Evolutionary conservation across 2,888 invertebrate genomes (phyloP).

Genomic region (Notocelia uddmanniana): DNA sequence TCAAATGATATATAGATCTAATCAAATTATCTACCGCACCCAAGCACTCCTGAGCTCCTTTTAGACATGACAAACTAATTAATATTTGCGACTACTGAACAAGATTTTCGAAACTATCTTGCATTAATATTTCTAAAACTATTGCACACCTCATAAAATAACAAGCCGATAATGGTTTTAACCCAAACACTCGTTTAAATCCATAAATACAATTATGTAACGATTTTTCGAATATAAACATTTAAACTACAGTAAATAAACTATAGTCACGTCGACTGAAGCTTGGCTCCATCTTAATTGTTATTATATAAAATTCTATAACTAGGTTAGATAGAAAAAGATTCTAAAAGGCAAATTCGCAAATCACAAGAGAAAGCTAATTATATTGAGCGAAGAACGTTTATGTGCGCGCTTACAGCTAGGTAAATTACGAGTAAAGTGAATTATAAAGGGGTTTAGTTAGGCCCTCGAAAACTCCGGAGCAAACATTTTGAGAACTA

Average conservation of each 20-base stretch:
- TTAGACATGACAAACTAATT: slow-evolving; percentile 15
- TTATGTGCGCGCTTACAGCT: slow-evolving; percentile 75
- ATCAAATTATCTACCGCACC: not conserved
- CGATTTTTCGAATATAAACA: slow-evolving; percentile 53
- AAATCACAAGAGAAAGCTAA: slow-evolving; percentile 79
- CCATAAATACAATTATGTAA: slow-evolving; percentile 38
- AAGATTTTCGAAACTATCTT: slow-evolving; percentile 26
- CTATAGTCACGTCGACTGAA: slow-evolving; percentile 60
- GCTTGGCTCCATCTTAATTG: slow-evolving; percentile 73
- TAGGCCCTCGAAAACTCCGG: slow-evolving; percentile 57
- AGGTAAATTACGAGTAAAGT: slow-evolving; percentile 51
- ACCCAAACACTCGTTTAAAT: slow-evolving; percentile 26
- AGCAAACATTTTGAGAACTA: not conserved
- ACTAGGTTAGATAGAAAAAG: slow-evolving; percentile 69
- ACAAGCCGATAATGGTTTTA: slow-evolving; percentile 36
- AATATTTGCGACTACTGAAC: slow-evolving; percentile 19
- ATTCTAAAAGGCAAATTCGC: slow-evolving; percentile 78
- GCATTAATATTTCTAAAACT: slow-evolving; percentile 33
- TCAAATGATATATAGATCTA: not conserved
- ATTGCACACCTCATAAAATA: slow-evolving; percentile 43
- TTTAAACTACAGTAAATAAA: slow-evolving; percentile 46
- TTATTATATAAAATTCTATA: slow-evolving; percentile 70
- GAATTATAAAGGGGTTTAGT: slow-evolving; percentile 60
- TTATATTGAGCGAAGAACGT: slow-evolving; percentile 68
- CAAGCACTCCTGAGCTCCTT: slow-evolving; percentile 40